These are phyloP conservation scores for Hippocampus barbouri DNA, from an alignment of 2,113 vertebrate species.

Conservation along the genomic window DNA sequence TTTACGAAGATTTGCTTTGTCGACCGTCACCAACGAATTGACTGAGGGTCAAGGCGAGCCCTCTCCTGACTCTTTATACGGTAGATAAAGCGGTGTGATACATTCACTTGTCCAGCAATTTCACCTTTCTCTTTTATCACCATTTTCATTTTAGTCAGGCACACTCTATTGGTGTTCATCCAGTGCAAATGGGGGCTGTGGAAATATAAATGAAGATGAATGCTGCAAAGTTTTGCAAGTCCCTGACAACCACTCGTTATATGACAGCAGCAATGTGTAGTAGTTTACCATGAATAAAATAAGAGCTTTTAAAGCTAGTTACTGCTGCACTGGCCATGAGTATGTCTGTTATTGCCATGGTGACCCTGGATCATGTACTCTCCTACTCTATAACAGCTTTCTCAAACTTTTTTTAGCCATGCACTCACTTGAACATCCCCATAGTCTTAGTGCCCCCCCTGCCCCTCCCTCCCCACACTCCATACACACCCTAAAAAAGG, in stretches of 20 bases:
- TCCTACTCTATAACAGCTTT: neutral
- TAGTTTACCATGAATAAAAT: neutral
- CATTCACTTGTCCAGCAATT: conserved; percentile 31
- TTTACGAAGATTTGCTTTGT: conserved; percentile 32
- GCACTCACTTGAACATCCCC: neutral
- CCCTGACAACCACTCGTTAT: neutral
- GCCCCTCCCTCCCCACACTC: too few species aligned
- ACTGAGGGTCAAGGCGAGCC: conserved; percentile 59
- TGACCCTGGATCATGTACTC: neutral
- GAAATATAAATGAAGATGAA: conserved; percentile 1
- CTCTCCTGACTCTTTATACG: conserved; percentile 34
- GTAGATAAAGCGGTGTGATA: conserved; percentile 35
- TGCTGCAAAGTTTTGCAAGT: neutral
- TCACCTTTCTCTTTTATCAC: conserved; percentile 32
- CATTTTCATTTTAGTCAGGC: conserved; percentile 22
- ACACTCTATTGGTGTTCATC: conserved; percentile 27
- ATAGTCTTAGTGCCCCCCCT: neutral
- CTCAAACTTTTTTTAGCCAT: neutral
- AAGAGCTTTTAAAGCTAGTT: neutral
- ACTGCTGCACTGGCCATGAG: neutral
- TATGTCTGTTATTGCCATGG: neutral
- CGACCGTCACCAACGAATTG: conserved; percentile 45
- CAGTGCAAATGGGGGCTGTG: neutral
- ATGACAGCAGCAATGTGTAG: neutral
- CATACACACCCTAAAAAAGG: too few species aligned